Evolutionary conservation across 1,140 invertebrate genomes (phyloP), one percentile per base, ranked within the genome.

Genomic region (Drosophila willistoni): DNA sequence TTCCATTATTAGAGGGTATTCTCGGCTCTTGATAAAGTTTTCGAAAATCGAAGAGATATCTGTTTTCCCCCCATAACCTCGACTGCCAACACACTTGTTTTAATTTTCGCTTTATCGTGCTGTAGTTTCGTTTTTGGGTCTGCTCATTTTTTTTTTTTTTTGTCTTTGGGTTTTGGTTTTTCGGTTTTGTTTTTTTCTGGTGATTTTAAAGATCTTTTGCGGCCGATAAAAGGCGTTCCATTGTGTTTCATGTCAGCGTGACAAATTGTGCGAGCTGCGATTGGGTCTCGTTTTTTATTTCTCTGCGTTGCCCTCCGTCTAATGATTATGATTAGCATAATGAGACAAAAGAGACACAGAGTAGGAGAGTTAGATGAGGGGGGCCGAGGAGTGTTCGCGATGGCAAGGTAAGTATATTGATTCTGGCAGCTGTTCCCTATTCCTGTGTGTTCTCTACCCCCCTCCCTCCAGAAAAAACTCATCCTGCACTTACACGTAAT

Each of bases 311-410:
- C 39, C 47, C 3, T 33, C 44, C 29, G 69, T 70, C 79, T 83
- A 83, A 86, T 87, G 76, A 86, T 83, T 83, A 86, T 87, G 83
- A 86, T 86, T 86, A 86, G 83, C 83, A 86, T 86, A 86, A 86
- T 86, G 84, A 87, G 78, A 44, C 80, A 44, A 66, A 59, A 39
- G 65, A 39, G 64, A 55, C n/a, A 25, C 39, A 68, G 56, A 64
- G 60, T 13, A 17, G 36, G 59, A n/a, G 7, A 34, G 25, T 25
- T 51, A 44, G 22, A 47, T 68, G 79, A 13, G 9, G 44, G 44
- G n/a, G 17, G 9, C n/a, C 13, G 33, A 34, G 29, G 68, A 17
- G 34, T 36, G 9, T 9, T 7, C 33, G 9, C 33, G n/a, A 14
- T 12, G 34, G 55, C 19, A 29, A 29, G 33, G 22, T 29, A 60